A percentile compares a stretch with the other conserved stretches of the same genome.
Evolutionary conservation across 2,113 vertebrate species (phyloP).

Genomic region (Rhinoptilus africanus): DNA sequence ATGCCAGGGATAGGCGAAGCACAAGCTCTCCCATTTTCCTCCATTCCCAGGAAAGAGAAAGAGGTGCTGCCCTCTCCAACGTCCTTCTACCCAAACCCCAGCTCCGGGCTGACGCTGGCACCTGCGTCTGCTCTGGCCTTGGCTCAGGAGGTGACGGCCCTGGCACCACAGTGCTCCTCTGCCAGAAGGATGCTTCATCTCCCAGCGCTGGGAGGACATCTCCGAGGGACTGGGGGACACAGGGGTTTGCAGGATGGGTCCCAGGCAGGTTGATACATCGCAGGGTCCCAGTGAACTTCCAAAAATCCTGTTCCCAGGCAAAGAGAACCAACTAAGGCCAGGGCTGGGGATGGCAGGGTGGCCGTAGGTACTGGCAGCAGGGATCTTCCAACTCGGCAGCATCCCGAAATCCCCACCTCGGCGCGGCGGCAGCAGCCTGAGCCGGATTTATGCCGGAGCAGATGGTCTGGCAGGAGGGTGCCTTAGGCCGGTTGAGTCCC

Average conservation of each 20-base stretch:
- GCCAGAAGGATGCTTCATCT: background rate
- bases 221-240: accelerated
- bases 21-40: background rate
- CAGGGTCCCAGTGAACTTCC: background rate
- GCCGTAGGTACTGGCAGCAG: background rate
- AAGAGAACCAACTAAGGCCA: background rate
- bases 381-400: background rate
- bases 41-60: background rate
- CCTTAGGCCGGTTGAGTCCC: background rate
- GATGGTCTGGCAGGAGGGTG: background rate
- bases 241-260: background rate
- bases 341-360: background rate
- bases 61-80: background rate
- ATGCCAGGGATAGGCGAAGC: background rate
- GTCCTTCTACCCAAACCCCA: background rate
- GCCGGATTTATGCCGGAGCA: background rate
- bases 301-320: background rate
- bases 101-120: background rate
- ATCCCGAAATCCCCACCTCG: background rate
- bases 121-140: background rate
- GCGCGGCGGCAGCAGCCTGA: background rate
- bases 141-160: background rate
- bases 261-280: background rate
- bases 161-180: accelerated
- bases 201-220: no score